phyloP scores from a whole-genome alignment of 2,113 vertebrate genomes.

The Arothron firmamentum region DNA sequence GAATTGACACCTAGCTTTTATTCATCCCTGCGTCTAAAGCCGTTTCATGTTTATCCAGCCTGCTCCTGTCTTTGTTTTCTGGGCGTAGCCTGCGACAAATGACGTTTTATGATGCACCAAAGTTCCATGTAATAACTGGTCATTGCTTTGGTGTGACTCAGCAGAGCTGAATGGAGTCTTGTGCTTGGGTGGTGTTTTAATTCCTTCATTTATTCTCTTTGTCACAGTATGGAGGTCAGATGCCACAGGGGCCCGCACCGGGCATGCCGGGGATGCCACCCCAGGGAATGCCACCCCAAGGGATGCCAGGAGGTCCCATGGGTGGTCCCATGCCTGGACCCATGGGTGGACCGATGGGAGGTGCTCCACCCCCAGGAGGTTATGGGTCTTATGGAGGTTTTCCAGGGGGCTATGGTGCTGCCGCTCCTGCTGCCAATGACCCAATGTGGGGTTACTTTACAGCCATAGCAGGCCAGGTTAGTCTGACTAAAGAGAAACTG shows the following conservation, averaged over 20 bases:
- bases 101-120: too few relatives aligned
- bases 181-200: background rate
- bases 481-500: background rate
- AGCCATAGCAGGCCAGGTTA: slow-evolving; percentile 82
- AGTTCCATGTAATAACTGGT: background rate
- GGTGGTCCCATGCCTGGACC: slow-evolving; percentile 47
- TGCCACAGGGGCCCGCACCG: slow-evolving; percentile 45
- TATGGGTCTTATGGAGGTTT: slow-evolving; percentile 64
- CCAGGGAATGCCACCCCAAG: slow-evolving; percentile 53
- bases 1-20: too few relatives aligned
- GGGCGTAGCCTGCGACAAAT: background rate
- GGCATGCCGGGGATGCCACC: slow-evolving; percentile 42
- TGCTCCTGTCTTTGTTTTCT: background rate
- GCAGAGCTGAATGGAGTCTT: background rate
- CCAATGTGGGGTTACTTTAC: slow-evolving; percentile 84
- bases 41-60: too few relatives aligned
- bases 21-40: too few relatives aligned
- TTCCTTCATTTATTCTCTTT: background rate
- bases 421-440: slow-evolving; percentile 62
- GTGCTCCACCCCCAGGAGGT: slow-evolving; percentile 46
- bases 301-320: slow-evolving; percentile 53
- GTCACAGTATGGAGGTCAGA: slow-evolving; percentile 72
- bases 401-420: slow-evolving; percentile 60
- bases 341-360: slow-evolving; percentile 69
- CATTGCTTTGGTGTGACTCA: background rate